Evolutionary conservation across 30 jellyfish, hydroid and myxozoan genomes (phyloP), one percentile per base, ranked within the genome.

Genomic region (Aurelia aurita): DNA sequence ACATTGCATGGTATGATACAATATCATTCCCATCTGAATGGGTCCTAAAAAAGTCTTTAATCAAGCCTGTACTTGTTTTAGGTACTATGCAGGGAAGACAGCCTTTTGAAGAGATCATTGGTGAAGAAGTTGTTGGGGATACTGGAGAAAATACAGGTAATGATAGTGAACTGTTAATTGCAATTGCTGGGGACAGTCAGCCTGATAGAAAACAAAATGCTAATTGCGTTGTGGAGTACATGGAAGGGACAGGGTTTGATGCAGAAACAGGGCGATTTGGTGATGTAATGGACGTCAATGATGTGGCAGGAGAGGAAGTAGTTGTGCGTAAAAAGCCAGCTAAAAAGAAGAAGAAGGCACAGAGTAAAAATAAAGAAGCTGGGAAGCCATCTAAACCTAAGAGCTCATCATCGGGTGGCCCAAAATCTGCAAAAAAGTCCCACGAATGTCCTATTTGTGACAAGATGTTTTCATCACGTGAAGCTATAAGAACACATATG

Each of bases 281-380:
- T 14, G 91, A 67, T 68, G 91, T 65, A 3, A 81, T 81, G 83
- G 91, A 81, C 51, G 91, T 81, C 1, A 81, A 81, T 43, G 91
- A 81, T 81, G 91, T 81, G 18, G 91, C 91, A 49, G 91, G 91
- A 3, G 90, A 80, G 72, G 91, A 81, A 53, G 81, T 81, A 22
- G 91, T 81, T 28, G 90, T 79, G 10, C 54, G 91, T 26, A 81
- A 81, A 39, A 81, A 81, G 69, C 85, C 91, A 27, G 80, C 91
- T 0, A 67, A 81, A 66, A 80, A 80, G 90, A 80, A 81, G 85
- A 81, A 81, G 91, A 81, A 81, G 27, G 69, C 85, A 2, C 85
- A 81, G 61, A 81, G 85, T 43, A 67, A 81, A 69, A 69, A 72
- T 35, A 81, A 69, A 57, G 91, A 81, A 11, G 60, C 67, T 16